Percentiles rank a stretch among this genome's conserved stretches.
These are phyloP conservation scores for Hypena proboscidalis DNA, from an alignment of 2,888 invertebrate species.

Conservation along the genomic window DNA sequence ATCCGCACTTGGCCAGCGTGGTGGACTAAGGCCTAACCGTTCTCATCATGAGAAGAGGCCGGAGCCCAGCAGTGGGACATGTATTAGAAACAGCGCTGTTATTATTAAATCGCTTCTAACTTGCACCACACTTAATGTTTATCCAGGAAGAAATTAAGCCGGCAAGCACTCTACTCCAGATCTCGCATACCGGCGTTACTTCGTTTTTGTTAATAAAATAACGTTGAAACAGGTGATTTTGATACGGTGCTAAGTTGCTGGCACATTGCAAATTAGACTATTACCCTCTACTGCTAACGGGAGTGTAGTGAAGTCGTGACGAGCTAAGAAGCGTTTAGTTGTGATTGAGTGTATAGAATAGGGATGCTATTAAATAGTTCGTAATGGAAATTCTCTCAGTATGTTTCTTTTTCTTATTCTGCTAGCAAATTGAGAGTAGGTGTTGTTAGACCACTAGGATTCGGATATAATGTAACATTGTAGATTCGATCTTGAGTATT, in stretches of 20 bases:
- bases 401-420: no score
- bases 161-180: constrained; percentile 48
- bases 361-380: no score
- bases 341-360: no score
- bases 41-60: no score
- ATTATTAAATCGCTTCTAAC: constrained; percentile 4
- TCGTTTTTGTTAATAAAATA: constrained; percentile 36
- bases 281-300: not conserved
- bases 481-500: no score
- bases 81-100: not conserved
- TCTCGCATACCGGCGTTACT: constrained; percentile 48
- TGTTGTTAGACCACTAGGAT: no score
- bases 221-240: constrained; percentile 9
- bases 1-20: no score
- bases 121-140: constrained; percentile 43
- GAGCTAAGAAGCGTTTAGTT: not conserved
- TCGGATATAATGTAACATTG: no score
- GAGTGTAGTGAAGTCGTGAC: not conserved
- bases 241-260: constrained; percentile 13
- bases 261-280: not conserved
- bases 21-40: no score
- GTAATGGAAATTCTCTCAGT: no score
- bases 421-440: no score
- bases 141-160: constrained; percentile 66
- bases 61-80: no score